Evolutionary conservation across 2,888 invertebrate genomes (phyloP), one percentile per base, ranked within the genome.

Genomic region (Trichopoda pennipes): DNA sequence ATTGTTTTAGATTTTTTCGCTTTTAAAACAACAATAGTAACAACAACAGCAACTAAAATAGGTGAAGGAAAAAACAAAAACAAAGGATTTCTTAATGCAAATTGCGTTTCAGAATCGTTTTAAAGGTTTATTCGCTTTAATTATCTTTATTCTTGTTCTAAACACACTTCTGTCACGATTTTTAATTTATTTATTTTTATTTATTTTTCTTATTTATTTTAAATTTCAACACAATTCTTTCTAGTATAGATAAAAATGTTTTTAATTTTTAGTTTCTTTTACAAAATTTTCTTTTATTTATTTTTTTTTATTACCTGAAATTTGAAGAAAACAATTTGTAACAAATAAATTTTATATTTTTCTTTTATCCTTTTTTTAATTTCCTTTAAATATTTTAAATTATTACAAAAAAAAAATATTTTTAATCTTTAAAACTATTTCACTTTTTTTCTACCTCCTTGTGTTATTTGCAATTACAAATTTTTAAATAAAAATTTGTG

Each of bases 1-100:
- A 68, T 73, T 69, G 68, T 68, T 73, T 61, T 74, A 80, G 55
- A 55, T 70, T 42, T 28, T 63, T 55, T 70, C 35, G 6, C 56
- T 58, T 60, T 53, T 63, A 28, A n/a, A 61, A 61, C 16, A 68
- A 56, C 35, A 47, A 35, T 16, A 44, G 8, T 8, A 35, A 21
- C 0, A 14, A 12, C 6, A 38, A 38, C 6, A 32, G 38, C 14
- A 28, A 35, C 47, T 61, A 19, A 79, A 66, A 55, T 69, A 19
- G 17, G 28, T 58, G 56, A 17, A 75, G 12, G 49, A 56, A 19
- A 63, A 81, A n/a, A n/a, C n/a, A n/a, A n/a, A 60, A 70, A 82
- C 82, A 82, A 82, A 82, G 82, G 79, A 82, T 81, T 73, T 81
- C 72, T 73, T 68, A 73, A 49, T 38, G 75, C 53, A 64, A 70